A percentile compares a stretch with the other conserved stretches of the same genome.
These are phyloP conservation scores for Malurus melanocephalus DNA, from an alignment of 2,113 vertebrate species.

Conservation along the genomic window DNA sequence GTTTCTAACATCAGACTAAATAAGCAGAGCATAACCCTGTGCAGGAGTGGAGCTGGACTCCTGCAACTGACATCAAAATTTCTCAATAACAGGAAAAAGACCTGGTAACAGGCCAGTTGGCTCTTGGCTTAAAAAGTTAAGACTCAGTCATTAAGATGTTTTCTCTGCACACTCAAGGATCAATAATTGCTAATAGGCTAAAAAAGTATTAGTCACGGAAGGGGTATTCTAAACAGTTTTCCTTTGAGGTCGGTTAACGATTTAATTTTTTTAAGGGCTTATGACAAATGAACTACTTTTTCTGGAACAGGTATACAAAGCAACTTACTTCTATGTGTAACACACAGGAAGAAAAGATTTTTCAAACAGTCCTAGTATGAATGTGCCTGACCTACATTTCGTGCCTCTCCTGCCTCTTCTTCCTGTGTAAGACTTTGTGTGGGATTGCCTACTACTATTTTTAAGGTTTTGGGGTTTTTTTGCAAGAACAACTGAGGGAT, in stretches of 20 bases:
- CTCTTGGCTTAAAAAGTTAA: neutral
- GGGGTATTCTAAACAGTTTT: neutral
- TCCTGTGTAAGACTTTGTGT: neutral
- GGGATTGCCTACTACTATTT: constrained; percentile 21
- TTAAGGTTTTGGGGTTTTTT: neutral
- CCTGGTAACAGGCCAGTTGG: neutral
- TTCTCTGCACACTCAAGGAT: neutral
- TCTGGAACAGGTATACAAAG: neutral
- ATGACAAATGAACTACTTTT: neutral
- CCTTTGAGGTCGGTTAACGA: neutral
- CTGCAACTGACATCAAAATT: neutral
- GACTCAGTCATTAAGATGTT: neutral
- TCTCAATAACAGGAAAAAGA: neutral
- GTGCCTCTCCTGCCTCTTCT: neutral
- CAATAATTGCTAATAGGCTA: neutral
- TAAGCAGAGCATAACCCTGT: neutral
- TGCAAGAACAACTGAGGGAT: neutral
- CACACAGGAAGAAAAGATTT: neutral
- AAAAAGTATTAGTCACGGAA: neutral
- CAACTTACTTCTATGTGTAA: neutral
- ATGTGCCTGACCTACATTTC: neutral
- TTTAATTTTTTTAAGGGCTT: constrained; percentile 4
- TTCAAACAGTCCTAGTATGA: neutral
- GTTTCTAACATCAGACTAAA: neutral
- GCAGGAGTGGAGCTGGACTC: neutral